Conservation (phyloP, 2,888 invertebrate species). For the Sipha maydis region DNA sequence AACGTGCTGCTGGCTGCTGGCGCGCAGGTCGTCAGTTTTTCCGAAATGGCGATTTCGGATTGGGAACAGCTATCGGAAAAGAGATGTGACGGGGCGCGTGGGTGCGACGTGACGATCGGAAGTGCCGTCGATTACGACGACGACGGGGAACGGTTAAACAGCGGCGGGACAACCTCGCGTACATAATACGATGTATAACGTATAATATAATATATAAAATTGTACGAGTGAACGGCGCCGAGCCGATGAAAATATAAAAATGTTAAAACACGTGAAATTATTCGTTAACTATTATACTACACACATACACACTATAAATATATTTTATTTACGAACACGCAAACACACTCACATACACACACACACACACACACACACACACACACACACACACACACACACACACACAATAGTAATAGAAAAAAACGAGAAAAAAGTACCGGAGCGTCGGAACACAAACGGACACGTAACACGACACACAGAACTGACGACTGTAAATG, state of each 20-base stretch:
- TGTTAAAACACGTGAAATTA: too few relatives aligned
- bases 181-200: neutral
- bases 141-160: neutral
- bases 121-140: too few relatives aligned
- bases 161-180: neutral
- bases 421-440: neutral
- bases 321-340: too few relatives aligned
- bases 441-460: neutral
- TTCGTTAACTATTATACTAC: too few relatives aligned
- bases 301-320: too few relatives aligned
- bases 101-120: too few relatives aligned
- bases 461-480: constrained; percentile 53
- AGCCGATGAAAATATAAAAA: too few relatives aligned
- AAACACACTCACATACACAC: too few relatives aligned
- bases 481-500: constrained; percentile 42
- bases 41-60: constrained; percentile 45
- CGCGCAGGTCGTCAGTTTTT: neutral
- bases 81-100: too few relatives aligned
- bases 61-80: neutral
- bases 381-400: neutral
- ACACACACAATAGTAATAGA: neutral
- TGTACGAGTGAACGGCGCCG: too few relatives aligned
- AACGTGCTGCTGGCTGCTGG: constrained; percentile 14
- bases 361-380: too few relatives aligned
- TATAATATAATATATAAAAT: neutral